phyloP scores from a whole-genome alignment of 1,140 invertebrate species.

The Danaus melanippus region DNA sequence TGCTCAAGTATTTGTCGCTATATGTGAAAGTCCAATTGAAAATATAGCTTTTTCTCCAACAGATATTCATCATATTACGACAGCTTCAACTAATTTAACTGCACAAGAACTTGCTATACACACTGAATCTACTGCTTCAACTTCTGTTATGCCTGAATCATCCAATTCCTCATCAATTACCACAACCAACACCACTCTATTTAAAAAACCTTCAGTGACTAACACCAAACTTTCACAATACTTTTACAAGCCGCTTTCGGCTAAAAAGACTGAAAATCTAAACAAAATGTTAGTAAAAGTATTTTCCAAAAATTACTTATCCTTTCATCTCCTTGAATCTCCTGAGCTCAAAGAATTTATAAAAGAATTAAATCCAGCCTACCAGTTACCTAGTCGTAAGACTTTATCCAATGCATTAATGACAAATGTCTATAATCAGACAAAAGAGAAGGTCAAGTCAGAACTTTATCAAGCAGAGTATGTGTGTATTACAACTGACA shows the following conservation, averaged over 20 bases:
- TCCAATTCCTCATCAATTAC: no score
- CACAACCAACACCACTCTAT: no score
- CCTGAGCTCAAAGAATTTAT: no score
- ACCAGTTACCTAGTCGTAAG: constrained; percentile 2
- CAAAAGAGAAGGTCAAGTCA: neutral
- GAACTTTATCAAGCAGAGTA: no score
- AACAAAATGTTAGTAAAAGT: no score
- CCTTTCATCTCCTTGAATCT: no score
- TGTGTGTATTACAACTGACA: no score
- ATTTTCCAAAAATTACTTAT: no score
- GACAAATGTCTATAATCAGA: constrained; percentile 1
- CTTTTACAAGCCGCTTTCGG: constrained; percentile 2
- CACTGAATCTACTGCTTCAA: neutral
- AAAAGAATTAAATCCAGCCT: neutral
- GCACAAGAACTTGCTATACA: neutral
- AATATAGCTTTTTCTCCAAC: constrained; percentile 1
- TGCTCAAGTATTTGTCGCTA: neutral
- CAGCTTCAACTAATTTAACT: neutral
- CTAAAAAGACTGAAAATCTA: constrained; percentile 1
- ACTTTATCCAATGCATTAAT: neutral
- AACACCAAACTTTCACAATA: constrained; percentile 1
- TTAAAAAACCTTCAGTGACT: neutral
- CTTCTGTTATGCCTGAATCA: no score
- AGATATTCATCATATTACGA: neutral
- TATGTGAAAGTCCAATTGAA: constrained; percentile 1